Evolutionary conservation across 2,888 invertebrate species (phyloP), one percentile per base, ranked within the genome.

Genomic region (Nymphalis polychloros): DNA sequence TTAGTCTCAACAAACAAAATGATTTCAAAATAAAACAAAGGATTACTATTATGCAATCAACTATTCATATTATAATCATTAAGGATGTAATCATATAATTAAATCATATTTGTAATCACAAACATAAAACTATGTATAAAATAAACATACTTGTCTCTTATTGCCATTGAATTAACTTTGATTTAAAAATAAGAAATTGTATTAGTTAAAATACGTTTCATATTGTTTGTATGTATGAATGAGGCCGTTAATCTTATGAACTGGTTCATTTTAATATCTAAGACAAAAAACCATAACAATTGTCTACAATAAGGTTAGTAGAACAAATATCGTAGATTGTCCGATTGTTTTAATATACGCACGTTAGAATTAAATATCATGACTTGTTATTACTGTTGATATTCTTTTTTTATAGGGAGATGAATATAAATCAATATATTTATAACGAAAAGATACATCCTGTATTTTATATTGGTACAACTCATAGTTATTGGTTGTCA

Each of bases 261-360:
- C 67, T 65, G 63, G 67, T 72, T 64, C 63, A 67, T 65, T 73
- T 72, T 63, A 73, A 70, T 85, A 81, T 75, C 68, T 69, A 75
- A 75, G 78, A 84, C 78, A 85, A 86, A 83, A 84, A 77, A 78
- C 75, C 73, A 75, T 74, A 73, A 78, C 77, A 81, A 81, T 80
- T 72, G 70, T 75, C 76, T 76, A 74, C 74, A 77, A 79, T 74
- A 78, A 83, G 87, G 87, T 87, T 81, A 87, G 82, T 86, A 77
- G 88, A 83, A 80, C 86, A 80, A 79, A 78, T 73, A 78, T 73
- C 71, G 70, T 77, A 79, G 78, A 76, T 74, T 72, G 75, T 71
- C 19, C 74, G 79, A 79, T 81, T 79, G 77, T 76, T 77, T 81
- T 72, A 73, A 72, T 72, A 67, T 67, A 67, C 48, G 53, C 57